These are phyloP conservation scores for Tinamus major DNA, from an alignment of 2,797 vertebrate species.

Conservation along the genomic window DNA sequence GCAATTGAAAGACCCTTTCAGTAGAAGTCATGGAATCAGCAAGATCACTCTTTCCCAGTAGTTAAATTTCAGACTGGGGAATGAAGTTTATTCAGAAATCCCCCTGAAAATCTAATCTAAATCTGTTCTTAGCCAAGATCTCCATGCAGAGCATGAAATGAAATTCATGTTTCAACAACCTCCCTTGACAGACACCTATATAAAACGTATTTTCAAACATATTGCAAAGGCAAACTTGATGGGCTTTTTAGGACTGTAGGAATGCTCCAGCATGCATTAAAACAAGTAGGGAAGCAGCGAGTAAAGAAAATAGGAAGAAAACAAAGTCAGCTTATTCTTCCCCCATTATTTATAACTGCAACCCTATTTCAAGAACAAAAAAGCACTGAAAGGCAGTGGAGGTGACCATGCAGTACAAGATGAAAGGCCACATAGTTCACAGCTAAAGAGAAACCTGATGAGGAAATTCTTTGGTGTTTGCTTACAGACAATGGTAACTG, in stretches of 20 bases:
- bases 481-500: neutral
- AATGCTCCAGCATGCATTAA: neutral
- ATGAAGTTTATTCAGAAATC: neutral
- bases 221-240: neutral
- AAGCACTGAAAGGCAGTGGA: neutral
- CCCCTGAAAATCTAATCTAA: neutral
- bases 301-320: neutral
- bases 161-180: neutral
- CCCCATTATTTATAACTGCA: neutral
- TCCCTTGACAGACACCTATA: neutral
- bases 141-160: neutral
- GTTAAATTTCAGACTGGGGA: neutral
- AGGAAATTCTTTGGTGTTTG: neutral
- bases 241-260: neutral
- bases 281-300: neutral
- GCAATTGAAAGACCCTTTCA: neutral
- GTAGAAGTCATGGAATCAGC: too few species aligned
- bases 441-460: neutral
- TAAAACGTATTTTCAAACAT: conserved; percentile 38
- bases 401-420: neutral
- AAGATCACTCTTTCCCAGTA: neutral
- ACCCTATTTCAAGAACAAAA: rapidly evolving
- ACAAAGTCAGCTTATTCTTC: neutral
- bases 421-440: neutral
- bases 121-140: neutral